Evolutionary conservation across 2,113 vertebrate genomes (phyloP).

Genomic region (Brachyistius frenatus): DNA sequence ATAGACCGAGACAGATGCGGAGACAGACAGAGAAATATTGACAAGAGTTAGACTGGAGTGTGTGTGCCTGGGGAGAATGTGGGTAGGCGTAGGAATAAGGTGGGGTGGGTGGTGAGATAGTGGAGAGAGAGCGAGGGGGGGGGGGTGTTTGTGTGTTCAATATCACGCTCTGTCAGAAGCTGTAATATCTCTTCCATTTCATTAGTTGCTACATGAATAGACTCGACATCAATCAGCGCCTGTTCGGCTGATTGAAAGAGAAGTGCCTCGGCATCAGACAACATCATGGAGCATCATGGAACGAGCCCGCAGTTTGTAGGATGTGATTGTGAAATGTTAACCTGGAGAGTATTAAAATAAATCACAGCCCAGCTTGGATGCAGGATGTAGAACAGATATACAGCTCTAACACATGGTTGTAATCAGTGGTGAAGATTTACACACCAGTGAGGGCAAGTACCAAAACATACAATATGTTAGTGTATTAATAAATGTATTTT

Average conservation of each 20-base stretch:
- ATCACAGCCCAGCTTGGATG: not conserved
- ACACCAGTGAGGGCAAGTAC: not conserved
- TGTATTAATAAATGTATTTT: too few species aligned
- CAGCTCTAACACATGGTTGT: not conserved
- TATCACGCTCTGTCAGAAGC: conserved; percentile 69
- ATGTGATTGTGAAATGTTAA: conserved; percentile 32
- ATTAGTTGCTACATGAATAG: conserved; percentile 73
- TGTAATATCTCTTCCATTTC: conserved; percentile 79
- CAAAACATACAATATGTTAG: too few species aligned
- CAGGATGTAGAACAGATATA: not conserved
- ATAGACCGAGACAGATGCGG: conserved; percentile 20
- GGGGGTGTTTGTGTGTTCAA: conserved; percentile 63
- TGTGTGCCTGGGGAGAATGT: conserved; percentile 52
- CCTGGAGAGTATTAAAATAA: conserved; percentile 7
- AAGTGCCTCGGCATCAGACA: conserved; percentile 59
- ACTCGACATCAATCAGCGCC: conserved; percentile 71
- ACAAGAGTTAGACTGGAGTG: conserved; percentile 46
- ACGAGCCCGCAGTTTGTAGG: conserved; percentile 26
- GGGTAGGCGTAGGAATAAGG: conserved; percentile 36
- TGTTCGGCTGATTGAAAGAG: conserved; percentile 64
- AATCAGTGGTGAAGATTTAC: not conserved
- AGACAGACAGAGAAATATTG: conserved; percentile 58
- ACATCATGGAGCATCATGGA: conserved; percentile 45
- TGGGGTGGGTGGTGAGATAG: not conserved
- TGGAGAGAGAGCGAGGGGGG: not conserved